These are phyloP conservation scores for Cenopis cana DNA, from an alignment of 2,888 invertebrate species.

Conservation along the genomic window DNA sequence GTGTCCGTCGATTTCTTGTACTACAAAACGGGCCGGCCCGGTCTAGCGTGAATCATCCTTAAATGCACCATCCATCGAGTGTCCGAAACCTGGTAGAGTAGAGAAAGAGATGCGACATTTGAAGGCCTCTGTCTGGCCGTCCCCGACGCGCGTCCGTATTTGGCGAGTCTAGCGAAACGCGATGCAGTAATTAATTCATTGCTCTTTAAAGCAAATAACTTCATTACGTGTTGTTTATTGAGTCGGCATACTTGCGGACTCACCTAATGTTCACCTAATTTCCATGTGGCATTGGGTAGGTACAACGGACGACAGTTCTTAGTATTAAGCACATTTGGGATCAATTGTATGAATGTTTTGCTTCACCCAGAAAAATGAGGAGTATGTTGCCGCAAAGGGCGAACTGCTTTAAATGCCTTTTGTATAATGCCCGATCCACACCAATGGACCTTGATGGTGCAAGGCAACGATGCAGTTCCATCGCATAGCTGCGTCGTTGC, in stretches of 20 bases:
- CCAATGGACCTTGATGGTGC: no score
- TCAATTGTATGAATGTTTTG: not conserved
- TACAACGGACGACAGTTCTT: not conserved
- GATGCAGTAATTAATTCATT: slow-evolving; percentile 32
- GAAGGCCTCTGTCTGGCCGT: not conserved
- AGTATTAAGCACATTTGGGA: not conserved
- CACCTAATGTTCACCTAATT: slow-evolving; percentile 14
- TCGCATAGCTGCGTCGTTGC: no score
- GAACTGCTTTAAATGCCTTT: no score
- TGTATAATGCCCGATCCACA: no score
- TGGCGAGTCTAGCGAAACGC: slow-evolving; percentile 2
- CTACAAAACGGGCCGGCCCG: no score
- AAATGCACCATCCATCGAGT: not conserved
- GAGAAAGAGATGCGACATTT: no score
- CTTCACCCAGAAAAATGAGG: not conserved
- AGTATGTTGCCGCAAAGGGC: no score
- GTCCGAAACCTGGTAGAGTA: not conserved
- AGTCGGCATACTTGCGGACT: slow-evolving; percentile 14
- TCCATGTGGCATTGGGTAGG: slow-evolving; percentile 2
- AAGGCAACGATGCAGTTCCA: no score
- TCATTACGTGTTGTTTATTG: slow-evolving; percentile 19
- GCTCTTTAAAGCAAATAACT: slow-evolving; percentile 25
- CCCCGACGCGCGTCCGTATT: not conserved
- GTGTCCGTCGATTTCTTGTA: no score
- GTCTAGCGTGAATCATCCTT: no score